Evolutionary conservation across 2,797 vertebrate genomes (phyloP), one percentile per base, ranked within the genome.

Genomic region (Onychomys leucogaster): DNA sequence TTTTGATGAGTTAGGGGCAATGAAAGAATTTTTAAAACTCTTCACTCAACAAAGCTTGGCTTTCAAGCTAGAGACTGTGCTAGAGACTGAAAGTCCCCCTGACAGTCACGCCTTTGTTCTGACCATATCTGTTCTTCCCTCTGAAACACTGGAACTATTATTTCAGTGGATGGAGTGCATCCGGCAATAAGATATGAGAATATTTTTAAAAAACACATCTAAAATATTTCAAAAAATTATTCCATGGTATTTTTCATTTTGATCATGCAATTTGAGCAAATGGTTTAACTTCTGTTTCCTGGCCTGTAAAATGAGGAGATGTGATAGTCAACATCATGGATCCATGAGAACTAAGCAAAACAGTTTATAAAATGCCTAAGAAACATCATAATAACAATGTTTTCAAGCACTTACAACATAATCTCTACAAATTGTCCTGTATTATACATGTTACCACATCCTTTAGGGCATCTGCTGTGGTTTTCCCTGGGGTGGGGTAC

Each of bases 101-200:
- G 77, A 96, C 95, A 96, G 73, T 78, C 65, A 59, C 14, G 37
- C 71, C 89, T 96, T 96, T 97, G 91, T 96, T 97, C 89, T 76
- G 73, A 77, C 46, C 85, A 27, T 95, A 81, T 95, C 89, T 96
- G 13, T 85, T 57, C 46, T 88, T 65, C 32, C 43, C 41, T 82
- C 46, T 73, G 61, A 94, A 95, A 96, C 89, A 94, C 77, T 91
- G 71, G 73, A 94, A 73, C 96, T 61, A 75, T 96, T 97, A 92
- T 95, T 94, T 85, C 75, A 78, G 34, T 49, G 57, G 67, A 49
- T 46, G 14, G 6, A 23, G 57, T 96, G 55, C 49, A 59, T 69
- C 63, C 82, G 23, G 17, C 32, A 94, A 49, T 82, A 83, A 90
- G 46, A 95, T 82, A 95, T 16, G 32, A 63, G 34, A 85, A 92